Percentiles rank a stretch among this genome's conserved stretches.
phyloP scores from a whole-genome alignment of 1,140 invertebrate species.

The Zaprionus capensis region DNA sequence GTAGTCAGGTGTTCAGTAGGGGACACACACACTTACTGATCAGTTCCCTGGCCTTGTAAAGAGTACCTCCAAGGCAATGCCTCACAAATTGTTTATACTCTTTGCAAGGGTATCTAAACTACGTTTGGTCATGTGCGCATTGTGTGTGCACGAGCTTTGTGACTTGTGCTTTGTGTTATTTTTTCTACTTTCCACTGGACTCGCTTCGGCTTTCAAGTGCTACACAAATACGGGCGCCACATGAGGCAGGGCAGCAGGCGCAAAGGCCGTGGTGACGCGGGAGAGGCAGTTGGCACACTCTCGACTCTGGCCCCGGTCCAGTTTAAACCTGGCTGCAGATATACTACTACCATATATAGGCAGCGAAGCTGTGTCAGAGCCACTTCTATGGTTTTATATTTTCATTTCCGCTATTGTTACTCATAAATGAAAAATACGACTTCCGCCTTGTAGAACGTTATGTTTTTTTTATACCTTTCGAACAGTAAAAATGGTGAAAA shows the following conservation, averaged over 20 bases:
- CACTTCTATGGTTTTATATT: conserved; percentile 76
- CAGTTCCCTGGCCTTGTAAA: too few relatives aligned
- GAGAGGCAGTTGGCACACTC: background rate
- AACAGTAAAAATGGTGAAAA: too few relatives aligned
- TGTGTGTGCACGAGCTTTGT: conserved; percentile 24
- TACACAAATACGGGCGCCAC: conserved; percentile 29
- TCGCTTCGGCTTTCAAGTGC: conserved; percentile 32
- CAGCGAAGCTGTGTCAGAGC: conserved; percentile 1
- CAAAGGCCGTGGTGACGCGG: background rate
- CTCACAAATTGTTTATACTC: background rate
- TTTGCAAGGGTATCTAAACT: background rate
- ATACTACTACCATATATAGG: background rate
- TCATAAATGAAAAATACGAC: conserved; percentile 74
- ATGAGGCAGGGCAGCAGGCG: background rate
- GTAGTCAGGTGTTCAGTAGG: too few relatives aligned
- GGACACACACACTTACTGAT: too few relatives aligned
- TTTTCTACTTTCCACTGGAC: conserved; percentile 6
- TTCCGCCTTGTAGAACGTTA: conserved; percentile 40
- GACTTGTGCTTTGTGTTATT: conserved; percentile 33
- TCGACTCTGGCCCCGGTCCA: conserved; percentile 11
- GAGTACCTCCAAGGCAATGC: background rate
- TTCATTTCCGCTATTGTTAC: conserved; percentile 70
- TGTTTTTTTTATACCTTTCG: conserved; percentile 1
- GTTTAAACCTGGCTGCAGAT: conserved; percentile 14
- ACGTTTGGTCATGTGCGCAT: background rate